phyloP scores from a whole-genome alignment of 1,140 invertebrate species.

The Parasteatoda tepidariorum region DNA sequence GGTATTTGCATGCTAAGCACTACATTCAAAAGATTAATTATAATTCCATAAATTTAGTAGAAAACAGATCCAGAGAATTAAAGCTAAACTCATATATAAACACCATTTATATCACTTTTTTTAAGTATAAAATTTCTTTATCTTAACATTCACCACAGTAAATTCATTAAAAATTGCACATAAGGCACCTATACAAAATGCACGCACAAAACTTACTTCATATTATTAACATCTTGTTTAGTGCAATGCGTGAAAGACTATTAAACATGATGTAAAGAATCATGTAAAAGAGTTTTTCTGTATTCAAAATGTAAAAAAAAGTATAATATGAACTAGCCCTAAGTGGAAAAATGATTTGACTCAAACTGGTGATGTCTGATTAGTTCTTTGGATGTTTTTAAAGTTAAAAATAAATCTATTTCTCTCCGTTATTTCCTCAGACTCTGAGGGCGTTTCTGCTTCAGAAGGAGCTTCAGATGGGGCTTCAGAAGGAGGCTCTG shows the following conservation, averaged over 20 bases:
- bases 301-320: slow-evolving; percentile 4
- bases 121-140: neutral
- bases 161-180: neutral
- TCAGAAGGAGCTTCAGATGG: slow-evolving; percentile 56
- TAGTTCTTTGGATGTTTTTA: slow-evolving; percentile 47
- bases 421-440: slow-evolving; percentile 45
- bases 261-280: slow-evolving; percentile 56
- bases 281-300: slow-evolving; percentile 33
- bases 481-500: slow-evolving; percentile 59
- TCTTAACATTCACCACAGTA: neutral
- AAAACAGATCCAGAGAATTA: neutral
- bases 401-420: slow-evolving; percentile 49
- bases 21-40: neutral
- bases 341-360: neutral
- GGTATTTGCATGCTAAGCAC: neutral
- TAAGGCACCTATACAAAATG: neutral
- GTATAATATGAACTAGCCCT: slow-evolving; percentile 16
- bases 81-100: neutral
- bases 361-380: slow-evolving; percentile 58
- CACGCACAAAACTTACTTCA: neutral
- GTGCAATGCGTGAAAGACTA: slow-evolving; percentile 36
- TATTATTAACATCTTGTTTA: neutral
- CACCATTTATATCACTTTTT: neutral
- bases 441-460: slow-evolving; percentile 48
- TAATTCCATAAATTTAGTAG: neutral